These are phyloP conservation scores for Gonioctena quinquepunctata DNA, from an alignment of 1,140 invertebrate species.

Conservation along the genomic window DNA sequence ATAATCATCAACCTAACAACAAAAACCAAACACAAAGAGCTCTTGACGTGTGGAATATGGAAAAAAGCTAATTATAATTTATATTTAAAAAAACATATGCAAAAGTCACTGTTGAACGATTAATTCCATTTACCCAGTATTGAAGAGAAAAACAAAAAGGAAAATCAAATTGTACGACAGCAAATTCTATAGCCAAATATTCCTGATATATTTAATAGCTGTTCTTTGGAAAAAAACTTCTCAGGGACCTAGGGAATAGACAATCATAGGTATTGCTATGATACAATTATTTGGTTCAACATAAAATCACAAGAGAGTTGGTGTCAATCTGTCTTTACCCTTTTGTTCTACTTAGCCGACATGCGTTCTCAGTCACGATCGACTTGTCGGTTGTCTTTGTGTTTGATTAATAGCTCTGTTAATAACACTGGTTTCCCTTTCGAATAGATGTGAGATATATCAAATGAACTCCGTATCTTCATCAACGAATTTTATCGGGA, in stretches of 20 bases:
- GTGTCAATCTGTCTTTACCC: conserved; percentile 41
- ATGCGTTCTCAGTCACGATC: conserved; percentile 32
- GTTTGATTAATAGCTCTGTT: conserved; percentile 44
- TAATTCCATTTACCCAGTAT: too few species aligned
- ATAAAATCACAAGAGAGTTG: conserved; percentile 1
- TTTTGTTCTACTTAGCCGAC: conserved; percentile 36
- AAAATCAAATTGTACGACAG: too few species aligned
- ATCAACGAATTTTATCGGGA: conserved; percentile 24
- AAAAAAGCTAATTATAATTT: too few species aligned
- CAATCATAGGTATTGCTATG: conserved; percentile 15
- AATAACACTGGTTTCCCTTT: conserved; percentile 34
- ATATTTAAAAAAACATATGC: too few species aligned
- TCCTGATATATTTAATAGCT: too few species aligned
- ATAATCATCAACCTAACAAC: too few species aligned
- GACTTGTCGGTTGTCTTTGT: conserved; percentile 36
- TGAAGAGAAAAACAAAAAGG: too few species aligned
- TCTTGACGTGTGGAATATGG: too few species aligned
- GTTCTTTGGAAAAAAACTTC: too few species aligned
- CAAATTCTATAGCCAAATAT: too few species aligned
- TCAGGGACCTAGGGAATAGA: background rate
- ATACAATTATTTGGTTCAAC: background rate
- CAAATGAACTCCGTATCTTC: conserved; percentile 30
- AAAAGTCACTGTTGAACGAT: too few species aligned
- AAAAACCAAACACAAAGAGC: too few species aligned
- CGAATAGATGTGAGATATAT: conserved; percentile 32